Conservation (phyloP, 2,888 invertebrate species). For the Cheilosia impressa region DNA sequence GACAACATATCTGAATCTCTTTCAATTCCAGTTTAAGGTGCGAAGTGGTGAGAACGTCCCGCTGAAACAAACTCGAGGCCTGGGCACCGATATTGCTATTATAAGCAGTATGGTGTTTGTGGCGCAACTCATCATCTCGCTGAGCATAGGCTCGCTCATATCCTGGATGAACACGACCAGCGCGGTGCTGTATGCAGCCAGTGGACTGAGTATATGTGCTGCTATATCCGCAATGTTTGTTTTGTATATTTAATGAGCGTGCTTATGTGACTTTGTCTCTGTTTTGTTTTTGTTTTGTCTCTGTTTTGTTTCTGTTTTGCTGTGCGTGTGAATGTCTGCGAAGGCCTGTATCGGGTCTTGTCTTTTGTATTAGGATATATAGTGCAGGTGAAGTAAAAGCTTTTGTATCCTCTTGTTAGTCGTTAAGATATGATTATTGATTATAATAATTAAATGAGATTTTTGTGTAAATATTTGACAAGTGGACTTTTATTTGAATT, state of each 20-base stretch:
- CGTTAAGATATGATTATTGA: neutral
- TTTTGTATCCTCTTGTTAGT: conserved; percentile 28
- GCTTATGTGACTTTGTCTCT: conserved; percentile 6
- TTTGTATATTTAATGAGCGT: conserved; percentile 80
- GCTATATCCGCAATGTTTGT: conserved; percentile 83
- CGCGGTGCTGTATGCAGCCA: conserved; percentile 83
- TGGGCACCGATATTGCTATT: conserved; percentile 84
- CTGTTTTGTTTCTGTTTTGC: conserved; percentile 6
- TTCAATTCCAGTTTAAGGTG: conserved; percentile 79
- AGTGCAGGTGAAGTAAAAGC: conserved; percentile 37
- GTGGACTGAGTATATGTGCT: conserved; percentile 81
- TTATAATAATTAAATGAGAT: conserved; percentile 16
- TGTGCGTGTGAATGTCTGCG: conserved; percentile 55
- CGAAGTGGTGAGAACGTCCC: conserved; percentile 82
- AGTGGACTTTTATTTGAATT: neutral
- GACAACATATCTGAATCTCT: neutral
- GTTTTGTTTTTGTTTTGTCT: neutral
- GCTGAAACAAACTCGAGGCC: conserved; percentile 82
- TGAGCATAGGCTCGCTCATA: conserved; percentile 82
- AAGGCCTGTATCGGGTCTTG: conserved; percentile 26
- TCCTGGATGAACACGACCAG: conserved; percentile 81
- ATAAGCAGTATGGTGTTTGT: conserved; percentile 84
- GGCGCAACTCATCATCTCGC: conserved; percentile 82
- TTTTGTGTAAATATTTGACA: conserved; percentile 11
- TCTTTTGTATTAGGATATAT: conserved; percentile 46